Conservation (phyloP, 2,797 vertebrate genomes). For the Microctenopoma steveboyesi region DNA sequence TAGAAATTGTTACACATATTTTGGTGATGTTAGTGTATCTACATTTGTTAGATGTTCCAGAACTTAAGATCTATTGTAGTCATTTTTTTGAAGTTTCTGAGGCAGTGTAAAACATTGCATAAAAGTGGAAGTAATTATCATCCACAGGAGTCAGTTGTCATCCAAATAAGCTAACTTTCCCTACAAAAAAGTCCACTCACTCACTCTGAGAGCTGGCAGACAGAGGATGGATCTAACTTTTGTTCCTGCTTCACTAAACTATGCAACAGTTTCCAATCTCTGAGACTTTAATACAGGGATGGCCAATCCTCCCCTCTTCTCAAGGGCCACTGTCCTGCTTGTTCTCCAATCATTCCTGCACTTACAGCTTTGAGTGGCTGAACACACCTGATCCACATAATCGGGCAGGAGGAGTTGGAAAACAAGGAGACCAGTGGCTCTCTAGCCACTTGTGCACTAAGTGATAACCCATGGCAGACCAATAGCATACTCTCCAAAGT, state of each 20-base stretch:
- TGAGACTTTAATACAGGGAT: not conserved
- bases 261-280: conserved; percentile 3
- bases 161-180: conserved; percentile 24
- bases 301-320: too few relatives aligned
- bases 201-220: not conserved
- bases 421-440: too few relatives aligned
- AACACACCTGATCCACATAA: too few relatives aligned
- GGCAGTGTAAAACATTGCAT: conserved; percentile 5
- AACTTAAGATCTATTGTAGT: not conserved
- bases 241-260: conserved; percentile 12
- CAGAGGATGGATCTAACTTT: not conserved
- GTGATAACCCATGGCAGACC: not conserved
- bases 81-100: conserved; percentile 10
- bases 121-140: conserved; percentile 14
- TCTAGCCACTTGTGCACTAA: too few relatives aligned
- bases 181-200: conserved; percentile 7
- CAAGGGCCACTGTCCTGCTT: too few relatives aligned
- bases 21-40: not conserved
- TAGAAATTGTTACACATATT: not conserved
- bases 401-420: too few relatives aligned
- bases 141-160: conserved; percentile 12
- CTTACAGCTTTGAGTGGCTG: too few relatives aligned
- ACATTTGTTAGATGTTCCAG: not conserved
- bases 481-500: not conserved
- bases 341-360: too few relatives aligned